Percentiles rank a stretch among this genome's conserved stretches.
phyloP scores from a whole-genome alignment of 1,140 invertebrate species.

The Varroa destructor region DNA sequence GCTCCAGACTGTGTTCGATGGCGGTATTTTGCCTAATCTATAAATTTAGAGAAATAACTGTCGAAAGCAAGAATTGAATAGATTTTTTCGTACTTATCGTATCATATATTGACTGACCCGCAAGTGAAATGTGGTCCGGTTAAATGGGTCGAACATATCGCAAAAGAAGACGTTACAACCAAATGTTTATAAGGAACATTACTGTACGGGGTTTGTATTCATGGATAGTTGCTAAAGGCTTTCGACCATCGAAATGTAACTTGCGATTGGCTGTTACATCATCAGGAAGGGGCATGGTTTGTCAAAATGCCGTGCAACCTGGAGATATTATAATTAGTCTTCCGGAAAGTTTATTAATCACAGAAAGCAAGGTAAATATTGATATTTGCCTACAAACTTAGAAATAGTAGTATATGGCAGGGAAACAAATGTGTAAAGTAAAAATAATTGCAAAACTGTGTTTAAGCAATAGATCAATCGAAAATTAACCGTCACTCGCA shows the following conservation, averaged over 20 bases:
- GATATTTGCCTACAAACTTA: too few species aligned
- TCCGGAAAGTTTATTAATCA: constrained; percentile 48
- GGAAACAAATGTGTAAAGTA: too few species aligned
- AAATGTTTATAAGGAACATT: constrained; percentile 11
- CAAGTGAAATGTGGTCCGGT: constrained; percentile 26
- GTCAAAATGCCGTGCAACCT: constrained; percentile 43
- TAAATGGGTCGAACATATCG: constrained; percentile 24
- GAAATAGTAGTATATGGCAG: too few species aligned
- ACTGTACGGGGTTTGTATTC: constrained; percentile 30
- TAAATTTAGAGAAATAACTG: too few species aligned
- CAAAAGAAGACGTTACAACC: constrained; percentile 21
- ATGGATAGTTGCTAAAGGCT: constrained; percentile 2
- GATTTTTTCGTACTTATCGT: too few species aligned
- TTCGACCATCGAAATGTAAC: background rate
- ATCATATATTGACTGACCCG: background rate
- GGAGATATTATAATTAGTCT: constrained; percentile 48
- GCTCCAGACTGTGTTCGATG: too few species aligned
- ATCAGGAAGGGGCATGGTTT: constrained; percentile 50
- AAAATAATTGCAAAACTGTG: too few species aligned
- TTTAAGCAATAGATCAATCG: too few species aligned
- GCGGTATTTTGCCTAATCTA: too few species aligned
- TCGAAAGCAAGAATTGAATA: too few species aligned
- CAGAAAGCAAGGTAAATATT: constrained; percentile 38
- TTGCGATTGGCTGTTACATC: constrained; percentile 39
- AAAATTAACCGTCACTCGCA: too few species aligned